Percentiles rank a stretch among this genome's conserved stretches.
Conservation (phyloP, 2,113 vertebrate species). For the Onychostoma macrolepis region DNA sequence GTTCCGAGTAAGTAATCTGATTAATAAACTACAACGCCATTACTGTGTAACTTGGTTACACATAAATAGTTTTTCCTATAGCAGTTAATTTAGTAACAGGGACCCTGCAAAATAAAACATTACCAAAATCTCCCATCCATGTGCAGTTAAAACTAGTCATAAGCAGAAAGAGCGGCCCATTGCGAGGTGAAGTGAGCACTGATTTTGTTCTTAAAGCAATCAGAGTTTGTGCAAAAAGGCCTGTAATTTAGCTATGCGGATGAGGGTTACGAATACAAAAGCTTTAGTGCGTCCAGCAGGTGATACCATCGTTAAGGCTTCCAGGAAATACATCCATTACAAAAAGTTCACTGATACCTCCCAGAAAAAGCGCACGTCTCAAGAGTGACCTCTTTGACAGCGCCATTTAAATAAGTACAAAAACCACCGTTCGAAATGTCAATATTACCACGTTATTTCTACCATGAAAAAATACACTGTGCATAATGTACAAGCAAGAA, state of each 20-base stretch:
- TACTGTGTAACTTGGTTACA: background rate
- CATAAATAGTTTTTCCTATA: background rate
- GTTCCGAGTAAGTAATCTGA: background rate
- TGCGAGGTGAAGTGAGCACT: background rate
- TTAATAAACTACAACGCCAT: background rate
- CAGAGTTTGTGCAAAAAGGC: constrained; percentile 15
- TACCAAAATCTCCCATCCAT: background rate
- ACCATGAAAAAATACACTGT: constrained; percentile 54
- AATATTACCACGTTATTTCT: constrained; percentile 29
- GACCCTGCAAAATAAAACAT: background rate
- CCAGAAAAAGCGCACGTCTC: constrained; percentile 29
- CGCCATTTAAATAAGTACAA: constrained; percentile 61
- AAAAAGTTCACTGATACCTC: constrained; percentile 16
- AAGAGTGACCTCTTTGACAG: constrained; percentile 43
- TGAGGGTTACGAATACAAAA: background rate
- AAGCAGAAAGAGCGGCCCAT: background rate
- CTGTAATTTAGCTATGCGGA: background rate
- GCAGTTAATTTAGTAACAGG: background rate
- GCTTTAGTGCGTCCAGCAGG: constrained; percentile 22
- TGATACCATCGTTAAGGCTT: constrained; percentile 52
- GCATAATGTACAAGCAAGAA: constrained; percentile 67
- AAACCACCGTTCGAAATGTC: constrained; percentile 36
- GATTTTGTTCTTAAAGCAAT: constrained; percentile 18
- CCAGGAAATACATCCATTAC: constrained; percentile 13
- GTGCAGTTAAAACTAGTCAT: background rate